Base-by-base conservation (phyloP, 2,888 invertebrate genomes). In the Entomobrya proxima region DNA sequence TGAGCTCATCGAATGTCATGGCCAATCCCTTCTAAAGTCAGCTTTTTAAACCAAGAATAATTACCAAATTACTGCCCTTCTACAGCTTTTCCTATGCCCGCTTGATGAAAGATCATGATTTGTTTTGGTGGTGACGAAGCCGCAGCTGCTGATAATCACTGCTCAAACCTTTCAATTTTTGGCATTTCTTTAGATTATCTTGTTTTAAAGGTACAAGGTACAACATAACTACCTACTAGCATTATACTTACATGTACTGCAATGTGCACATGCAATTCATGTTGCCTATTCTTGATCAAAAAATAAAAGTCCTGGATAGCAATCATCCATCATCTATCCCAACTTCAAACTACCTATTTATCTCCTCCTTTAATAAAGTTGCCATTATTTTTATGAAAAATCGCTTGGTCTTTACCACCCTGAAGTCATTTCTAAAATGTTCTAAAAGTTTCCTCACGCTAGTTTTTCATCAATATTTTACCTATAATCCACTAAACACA, bases 1-100 rank as follows among this genome's bases (percentile, higher is more conserved):
- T n/a, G 35, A 37, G 64, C 37, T 64, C 64, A 64, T 64, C 37
- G 7, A 64, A 18, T 64, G 64, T 64, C 64, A 64, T 32, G 64
- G 37, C 64, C 64, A 18, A 64, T 64, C 64, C 64, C 37, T 37
- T 64, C 37, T 64, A 64, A n/a, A 64, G 64, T 64, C 64, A 64
- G 35, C 64, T 37, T 37, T 32, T 18, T 5, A 64, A 64, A 18
- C 21, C 32, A 61, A 61, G 61, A 64, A 37, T 64, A 64, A 37
- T 64, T 64, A 21, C 37, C 21, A 35, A 52, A 64, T 30, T 64
- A 64, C 35, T 37, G 37, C 64, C 35, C 32, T 6, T 32, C n/a
- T 61, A 13, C 35, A 64, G 1, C 21, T 64, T 64, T 64, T 64
- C 37, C 11, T 37, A 21, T 64, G n/a, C n/a, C 35, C 35, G 0